Evolutionary conservation across 2,113 vertebrate genomes (phyloP), one percentile per base, ranked within the genome.

Genomic region (Pterophyllum scalare): DNA sequence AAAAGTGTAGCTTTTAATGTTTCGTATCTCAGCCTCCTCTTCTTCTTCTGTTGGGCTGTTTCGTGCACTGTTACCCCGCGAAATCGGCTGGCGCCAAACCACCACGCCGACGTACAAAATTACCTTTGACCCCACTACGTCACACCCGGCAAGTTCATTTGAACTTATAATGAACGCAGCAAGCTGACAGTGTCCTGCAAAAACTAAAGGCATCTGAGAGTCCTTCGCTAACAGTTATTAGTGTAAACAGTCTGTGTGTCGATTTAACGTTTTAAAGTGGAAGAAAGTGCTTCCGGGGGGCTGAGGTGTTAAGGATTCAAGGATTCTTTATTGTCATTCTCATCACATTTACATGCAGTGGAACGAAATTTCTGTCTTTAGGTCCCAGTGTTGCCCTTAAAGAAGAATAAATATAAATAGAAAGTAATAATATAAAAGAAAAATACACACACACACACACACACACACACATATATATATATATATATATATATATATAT

Each of bases 71-170:
- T 33, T 80, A 56, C 90, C 94, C 94, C 95, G 95, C 95, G 95
- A 96, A 96, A 94, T 91, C 20, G 79, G 85, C 95, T 96, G 95
- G 96, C 96, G 96, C 96, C 95, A 96, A 96, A 96, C 89, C 74
- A 92, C 70, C 79, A 90, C 90, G 84, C 78, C 57, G 87, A 91
- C 93, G 93, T 93, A 89, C 82, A 65, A 89, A 92, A 81, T 93
- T 82, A 95, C 94, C 95, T 96, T 82, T 96, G 94, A 96, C 95
- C 95, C 85, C 26, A 6, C 1, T 0, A 82, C 90, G 91, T 93
- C 90, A 92, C 57, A 2, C 1, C 1, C 13, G 2, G 59, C 2
- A 88, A 93, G 87, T 94, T 94, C 72, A 31, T 19, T 84, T 85
- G 0, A 40, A 85, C 86, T 60, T 67, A 85, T 85, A 75, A 56